Evolutionary conservation across 1,140 invertebrate species (phyloP).

Genomic region (Brachionus sp.): DNA sequence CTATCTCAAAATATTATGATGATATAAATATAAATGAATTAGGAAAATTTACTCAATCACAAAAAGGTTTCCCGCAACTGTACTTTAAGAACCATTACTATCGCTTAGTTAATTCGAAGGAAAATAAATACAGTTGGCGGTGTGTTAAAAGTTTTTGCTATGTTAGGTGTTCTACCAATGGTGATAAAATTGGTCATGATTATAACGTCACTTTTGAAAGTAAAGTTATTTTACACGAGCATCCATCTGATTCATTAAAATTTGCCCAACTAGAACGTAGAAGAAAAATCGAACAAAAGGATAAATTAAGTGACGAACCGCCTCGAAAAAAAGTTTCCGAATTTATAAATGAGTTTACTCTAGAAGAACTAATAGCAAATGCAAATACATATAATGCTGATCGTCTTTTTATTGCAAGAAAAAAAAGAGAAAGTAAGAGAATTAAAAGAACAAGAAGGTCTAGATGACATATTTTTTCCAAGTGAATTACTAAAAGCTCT

Average conservation of each 20-base stretch:
- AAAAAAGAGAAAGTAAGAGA: background rate
- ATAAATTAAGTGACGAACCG: background rate
- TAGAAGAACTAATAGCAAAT: background rate
- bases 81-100: background rate
- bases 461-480: background rate
- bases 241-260: background rate
- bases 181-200: background rate
- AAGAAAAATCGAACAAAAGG: conserved; percentile 16
- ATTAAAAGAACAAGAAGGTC: background rate
- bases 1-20: too few species aligned
- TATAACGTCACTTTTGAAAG: background rate
- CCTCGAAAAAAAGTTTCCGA: background rate
- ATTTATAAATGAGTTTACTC: background rate
- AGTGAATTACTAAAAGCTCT: background rate
- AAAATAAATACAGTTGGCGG: background rate
- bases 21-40: background rate
- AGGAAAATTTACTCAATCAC: background rate
- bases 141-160: background rate
- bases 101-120: background rate
- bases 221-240: background rate
- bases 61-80: background rate
- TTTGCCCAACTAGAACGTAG: background rate
- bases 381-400: background rate
- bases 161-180: background rate
- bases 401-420: background rate